Conservation (phyloP, 2,113 vertebrate species). For the Nyctereutes procyonoides region DNA sequence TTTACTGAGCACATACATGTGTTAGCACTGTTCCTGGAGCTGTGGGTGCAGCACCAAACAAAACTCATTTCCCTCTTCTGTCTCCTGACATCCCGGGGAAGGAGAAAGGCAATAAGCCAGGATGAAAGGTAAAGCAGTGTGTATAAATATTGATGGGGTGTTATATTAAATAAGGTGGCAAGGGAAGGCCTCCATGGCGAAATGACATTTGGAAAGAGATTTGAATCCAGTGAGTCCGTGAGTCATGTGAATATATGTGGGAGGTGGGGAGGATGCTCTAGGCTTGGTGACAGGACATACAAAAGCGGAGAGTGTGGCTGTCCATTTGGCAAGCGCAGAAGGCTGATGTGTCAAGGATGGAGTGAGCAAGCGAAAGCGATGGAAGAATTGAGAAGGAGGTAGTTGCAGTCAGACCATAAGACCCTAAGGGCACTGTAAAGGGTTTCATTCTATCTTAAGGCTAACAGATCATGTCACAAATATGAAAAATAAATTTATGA, state of each 20-base stretch:
- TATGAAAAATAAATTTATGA: background rate
- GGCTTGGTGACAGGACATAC: background rate
- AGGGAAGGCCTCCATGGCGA: background rate
- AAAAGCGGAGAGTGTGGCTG: background rate
- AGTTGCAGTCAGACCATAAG: no score
- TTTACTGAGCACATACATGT: background rate
- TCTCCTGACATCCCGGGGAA: background rate
- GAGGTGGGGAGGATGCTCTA: background rate
- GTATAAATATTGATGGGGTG: background rate
- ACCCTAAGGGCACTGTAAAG: background rate
- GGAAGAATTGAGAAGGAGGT: background rate
- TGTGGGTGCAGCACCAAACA: background rate
- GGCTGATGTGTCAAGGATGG: rapidly evolving
- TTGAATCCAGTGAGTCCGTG: background rate
- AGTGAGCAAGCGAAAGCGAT: background rate
- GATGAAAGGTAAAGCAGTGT: background rate
- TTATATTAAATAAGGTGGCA: background rate
- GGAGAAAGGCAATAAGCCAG: background rate
- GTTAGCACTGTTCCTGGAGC: background rate
- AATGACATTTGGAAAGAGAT: background rate
- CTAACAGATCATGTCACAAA: background rate
- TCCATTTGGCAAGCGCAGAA: background rate
- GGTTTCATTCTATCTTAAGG: background rate
- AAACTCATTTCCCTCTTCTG: background rate
- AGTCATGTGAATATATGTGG: background rate